Conservation (phyloP, 2,113 vertebrate genomes). For the Cynocephalus volans region DNA sequence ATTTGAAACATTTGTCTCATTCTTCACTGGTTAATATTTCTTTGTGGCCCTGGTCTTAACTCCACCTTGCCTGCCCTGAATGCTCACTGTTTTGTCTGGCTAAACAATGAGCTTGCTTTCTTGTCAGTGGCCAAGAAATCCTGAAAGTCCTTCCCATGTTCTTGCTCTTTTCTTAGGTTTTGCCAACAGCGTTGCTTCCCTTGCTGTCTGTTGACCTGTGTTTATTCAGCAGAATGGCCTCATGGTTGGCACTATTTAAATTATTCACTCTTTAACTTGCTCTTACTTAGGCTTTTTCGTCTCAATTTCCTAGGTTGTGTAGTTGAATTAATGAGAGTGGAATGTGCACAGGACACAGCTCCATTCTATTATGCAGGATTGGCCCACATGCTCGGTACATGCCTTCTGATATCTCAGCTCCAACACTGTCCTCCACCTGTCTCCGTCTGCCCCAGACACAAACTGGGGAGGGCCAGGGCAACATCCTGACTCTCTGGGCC, state of each 20-base stretch:
- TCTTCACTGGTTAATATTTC: neutral
- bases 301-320: neutral
- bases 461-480: neutral
- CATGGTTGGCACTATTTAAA: neutral
- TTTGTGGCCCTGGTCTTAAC: neutral
- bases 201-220: neutral
- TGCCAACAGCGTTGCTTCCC: neutral
- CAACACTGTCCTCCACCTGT: too few species aligned
- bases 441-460: neutral
- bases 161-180: neutral
- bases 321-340: neutral
- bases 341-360: neutral
- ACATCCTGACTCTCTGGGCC: neutral
- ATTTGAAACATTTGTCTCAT: neutral
- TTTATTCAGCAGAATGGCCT: neutral
- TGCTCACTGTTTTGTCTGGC: neutral
- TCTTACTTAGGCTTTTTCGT: neutral
- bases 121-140: neutral
- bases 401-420: neutral
- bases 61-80: neutral
- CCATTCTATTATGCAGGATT: neutral
- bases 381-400: neutral
- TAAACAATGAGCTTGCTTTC: neutral
- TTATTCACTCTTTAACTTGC: neutral
- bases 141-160: neutral